These are phyloP conservation scores for Orycteropus afer DNA, from an alignment of 2,113 vertebrate species.

Conservation along the genomic window DNA sequence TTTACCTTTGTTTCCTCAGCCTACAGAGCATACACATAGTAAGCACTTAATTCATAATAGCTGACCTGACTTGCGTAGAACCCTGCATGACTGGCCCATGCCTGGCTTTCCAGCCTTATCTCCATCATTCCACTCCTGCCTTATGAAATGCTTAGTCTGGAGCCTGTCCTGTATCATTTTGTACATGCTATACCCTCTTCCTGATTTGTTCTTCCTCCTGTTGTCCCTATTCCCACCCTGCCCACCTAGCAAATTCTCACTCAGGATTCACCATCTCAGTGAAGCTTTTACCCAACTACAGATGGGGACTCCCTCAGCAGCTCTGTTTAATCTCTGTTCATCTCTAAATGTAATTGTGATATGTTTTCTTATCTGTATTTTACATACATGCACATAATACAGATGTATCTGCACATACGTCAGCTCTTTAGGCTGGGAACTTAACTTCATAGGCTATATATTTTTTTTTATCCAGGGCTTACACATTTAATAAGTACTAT, in stretches of 20 bases:
- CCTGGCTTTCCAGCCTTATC: neutral
- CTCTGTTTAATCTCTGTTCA: neutral
- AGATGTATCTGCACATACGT: neutral
- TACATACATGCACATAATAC: neutral
- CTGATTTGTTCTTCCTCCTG: neutral
- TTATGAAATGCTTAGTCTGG: neutral
- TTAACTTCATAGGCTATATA: neutral
- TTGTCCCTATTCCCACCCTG: neutral
- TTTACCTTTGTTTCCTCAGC: constrained; percentile 16
- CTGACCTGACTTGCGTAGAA: neutral
- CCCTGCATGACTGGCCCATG: neutral
- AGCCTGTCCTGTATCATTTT: neutral
- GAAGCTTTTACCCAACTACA: neutral
- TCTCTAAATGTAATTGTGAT: neutral
- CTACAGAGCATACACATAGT: neutral
- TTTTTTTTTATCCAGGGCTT: neutral
- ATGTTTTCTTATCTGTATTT: neutral
- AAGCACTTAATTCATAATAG: neutral
- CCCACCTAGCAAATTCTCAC: neutral
- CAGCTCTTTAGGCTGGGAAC: neutral
- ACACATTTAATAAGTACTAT: too few relatives aligned
- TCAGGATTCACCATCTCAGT: neutral
- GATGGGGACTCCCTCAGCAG: neutral
- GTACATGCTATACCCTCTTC: neutral
- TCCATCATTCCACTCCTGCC: neutral